These are phyloP conservation scores for Mormyrops boulengeri DNA, from an alignment of 2,797 vertebrate species.

Conservation along the genomic window DNA sequence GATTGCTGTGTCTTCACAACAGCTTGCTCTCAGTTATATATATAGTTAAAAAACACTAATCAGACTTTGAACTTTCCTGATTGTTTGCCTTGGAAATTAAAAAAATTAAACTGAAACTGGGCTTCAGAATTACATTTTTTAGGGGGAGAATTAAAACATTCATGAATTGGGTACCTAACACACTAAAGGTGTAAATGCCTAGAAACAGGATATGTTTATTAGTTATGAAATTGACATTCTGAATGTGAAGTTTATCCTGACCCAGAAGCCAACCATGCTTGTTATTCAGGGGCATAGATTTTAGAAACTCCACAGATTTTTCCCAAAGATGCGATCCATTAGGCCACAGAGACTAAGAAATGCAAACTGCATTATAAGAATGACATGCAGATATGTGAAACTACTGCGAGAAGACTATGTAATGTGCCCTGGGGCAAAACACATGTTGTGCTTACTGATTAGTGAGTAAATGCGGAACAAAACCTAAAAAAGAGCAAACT, in stretches of 20 bases:
- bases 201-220: background rate
- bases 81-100: background rate
- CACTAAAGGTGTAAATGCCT: background rate
- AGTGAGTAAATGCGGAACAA: constrained; percentile 51
- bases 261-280: background rate
- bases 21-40: too few species aligned
- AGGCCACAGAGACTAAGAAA: background rate
- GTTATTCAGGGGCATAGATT: background rate
- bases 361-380: constrained; percentile 1
- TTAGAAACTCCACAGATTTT: background rate
- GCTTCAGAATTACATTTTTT: background rate
- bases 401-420: constrained; percentile 41
- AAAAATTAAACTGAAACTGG: background rate
- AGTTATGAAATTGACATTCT: background rate
- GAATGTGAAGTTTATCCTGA: background rate
- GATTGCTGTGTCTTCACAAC: background rate
- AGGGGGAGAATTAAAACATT: background rate
- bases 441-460: constrained; percentile 55
- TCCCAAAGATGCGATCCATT: background rate
- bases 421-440: constrained; percentile 45
- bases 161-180: background rate
- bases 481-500: constrained; percentile 43
- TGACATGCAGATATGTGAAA: constrained; percentile 36
- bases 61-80: background rate
- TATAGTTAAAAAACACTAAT: background rate